phyloP scores from a whole-genome alignment of 2,888 invertebrate species.

The Thereva nobilitata region DNA sequence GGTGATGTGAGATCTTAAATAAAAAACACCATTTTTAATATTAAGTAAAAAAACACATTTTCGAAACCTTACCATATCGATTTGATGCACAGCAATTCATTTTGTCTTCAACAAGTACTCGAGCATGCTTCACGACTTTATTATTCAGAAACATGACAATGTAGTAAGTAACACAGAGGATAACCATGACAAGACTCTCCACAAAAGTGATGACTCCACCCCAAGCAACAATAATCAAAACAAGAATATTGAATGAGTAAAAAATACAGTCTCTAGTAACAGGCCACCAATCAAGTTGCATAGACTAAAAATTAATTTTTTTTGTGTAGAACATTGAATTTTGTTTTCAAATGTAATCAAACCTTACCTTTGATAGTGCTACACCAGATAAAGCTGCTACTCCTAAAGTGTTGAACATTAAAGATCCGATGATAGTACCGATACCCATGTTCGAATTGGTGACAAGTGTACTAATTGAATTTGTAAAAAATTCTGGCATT shows the following conservation, averaged over 20 bases:
- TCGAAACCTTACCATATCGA: conserved; percentile 50
- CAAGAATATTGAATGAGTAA: conserved; percentile 73
- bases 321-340: conserved; percentile 1
- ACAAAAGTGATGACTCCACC: conserved; percentile 79
- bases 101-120: conserved; percentile 55
- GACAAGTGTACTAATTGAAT: conserved; percentile 84
- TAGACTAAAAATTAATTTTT: conserved; percentile 63
- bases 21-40: neutral
- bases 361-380: conserved; percentile 69
- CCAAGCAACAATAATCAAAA: conserved; percentile 74
- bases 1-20: conserved; percentile 57
- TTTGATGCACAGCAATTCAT: conserved; percentile 56
- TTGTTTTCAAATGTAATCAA: neutral
- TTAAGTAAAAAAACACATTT: neutral
- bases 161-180: conserved; percentile 77
- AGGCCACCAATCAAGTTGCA: conserved; percentile 78
- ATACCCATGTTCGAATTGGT: conserved; percentile 83
- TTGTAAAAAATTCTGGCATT: conserved; percentile 92
- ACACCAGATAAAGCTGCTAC: conserved; percentile 81
- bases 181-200: conserved; percentile 73
- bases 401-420: conserved; percentile 84
- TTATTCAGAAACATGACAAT: conserved; percentile 71
- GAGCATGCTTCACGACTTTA: conserved; percentile 58
- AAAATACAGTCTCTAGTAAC: conserved; percentile 79
- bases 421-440: conserved; percentile 85